Conservation (phyloP, 2,797 vertebrate species). For the Coendou prehensilis region DNA sequence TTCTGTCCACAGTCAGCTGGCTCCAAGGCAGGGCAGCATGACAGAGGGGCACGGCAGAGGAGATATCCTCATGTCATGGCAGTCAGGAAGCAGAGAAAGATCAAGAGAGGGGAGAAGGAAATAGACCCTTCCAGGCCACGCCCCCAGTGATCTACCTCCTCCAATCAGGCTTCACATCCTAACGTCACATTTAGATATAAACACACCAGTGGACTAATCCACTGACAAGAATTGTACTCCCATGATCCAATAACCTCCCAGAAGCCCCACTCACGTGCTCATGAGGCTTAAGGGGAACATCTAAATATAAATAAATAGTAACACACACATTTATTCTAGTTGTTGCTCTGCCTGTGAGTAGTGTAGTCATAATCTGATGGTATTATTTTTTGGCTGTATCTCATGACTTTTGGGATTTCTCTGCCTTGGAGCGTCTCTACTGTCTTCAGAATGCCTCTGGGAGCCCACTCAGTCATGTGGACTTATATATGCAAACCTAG, state of each 20-base stretch:
- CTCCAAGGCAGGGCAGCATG: neutral
- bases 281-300: neutral
- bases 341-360: neutral
- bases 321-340: neutral
- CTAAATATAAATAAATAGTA: neutral
- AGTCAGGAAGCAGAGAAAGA: neutral
- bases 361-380: accelerated
- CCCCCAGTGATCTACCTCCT: neutral
- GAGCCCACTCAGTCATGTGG: neutral
- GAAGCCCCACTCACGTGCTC: neutral
- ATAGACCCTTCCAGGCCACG: neutral
- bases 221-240: neutral
- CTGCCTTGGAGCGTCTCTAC: neutral
- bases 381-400: neutral
- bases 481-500: neutral
- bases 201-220: neutral
- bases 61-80: neutral
- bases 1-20: neutral
- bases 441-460: neutral
- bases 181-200: neutral
- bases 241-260: neutral
- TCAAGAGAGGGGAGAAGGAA: neutral
- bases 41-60: too few relatives aligned
- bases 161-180: neutral
- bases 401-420: neutral